Conservation (phyloP, 1,140 invertebrate species). For the Capitella teleta region DNA sequence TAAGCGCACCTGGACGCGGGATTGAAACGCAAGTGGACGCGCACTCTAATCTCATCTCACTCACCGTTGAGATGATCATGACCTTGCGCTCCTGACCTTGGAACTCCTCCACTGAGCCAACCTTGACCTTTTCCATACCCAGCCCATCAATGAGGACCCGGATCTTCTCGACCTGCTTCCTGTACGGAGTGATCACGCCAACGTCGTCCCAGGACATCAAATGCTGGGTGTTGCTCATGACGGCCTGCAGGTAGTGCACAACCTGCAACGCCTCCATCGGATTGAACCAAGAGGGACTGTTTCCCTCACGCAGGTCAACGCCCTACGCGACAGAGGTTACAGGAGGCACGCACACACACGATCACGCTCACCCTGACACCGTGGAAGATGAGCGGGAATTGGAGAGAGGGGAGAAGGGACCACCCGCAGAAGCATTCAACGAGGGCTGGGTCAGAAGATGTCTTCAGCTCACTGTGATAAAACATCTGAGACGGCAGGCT, state of each 20-base stretch:
- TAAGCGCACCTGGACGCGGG: too few species aligned
- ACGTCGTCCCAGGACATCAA: conserved; percentile 60
- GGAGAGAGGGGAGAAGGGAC: conserved; percentile 33
- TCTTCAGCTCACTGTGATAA: conserved; percentile 60
- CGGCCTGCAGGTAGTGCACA: conserved; percentile 36
- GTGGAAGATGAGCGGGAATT: conserved; percentile 67
- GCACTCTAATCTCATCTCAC: too few species aligned
- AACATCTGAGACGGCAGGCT: conserved; percentile 65
- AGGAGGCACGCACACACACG: not conserved
- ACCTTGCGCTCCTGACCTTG: conserved; percentile 82
- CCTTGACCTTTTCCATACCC: conserved; percentile 46
- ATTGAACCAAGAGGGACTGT: conserved; percentile 83
- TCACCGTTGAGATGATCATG: conserved; percentile 77
- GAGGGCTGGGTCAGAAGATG: conserved; percentile 41
- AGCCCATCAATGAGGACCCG: conserved; percentile 54
- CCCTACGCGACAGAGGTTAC: conserved; percentile 42
- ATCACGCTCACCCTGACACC: conserved; percentile 48
- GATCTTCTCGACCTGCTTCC: conserved; percentile 72
- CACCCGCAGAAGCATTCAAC: conserved; percentile 36
- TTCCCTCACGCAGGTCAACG: conserved; percentile 51
- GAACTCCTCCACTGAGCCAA: conserved; percentile 91
- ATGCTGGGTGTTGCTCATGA: conserved; percentile 47
- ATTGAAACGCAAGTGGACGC: too few species aligned
- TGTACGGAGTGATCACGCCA: conserved; percentile 87
- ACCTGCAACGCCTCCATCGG: conserved; percentile 55